phyloP scores from a whole-genome alignment of 1,140 invertebrate species.

The Agrypnia vestita region DNA sequence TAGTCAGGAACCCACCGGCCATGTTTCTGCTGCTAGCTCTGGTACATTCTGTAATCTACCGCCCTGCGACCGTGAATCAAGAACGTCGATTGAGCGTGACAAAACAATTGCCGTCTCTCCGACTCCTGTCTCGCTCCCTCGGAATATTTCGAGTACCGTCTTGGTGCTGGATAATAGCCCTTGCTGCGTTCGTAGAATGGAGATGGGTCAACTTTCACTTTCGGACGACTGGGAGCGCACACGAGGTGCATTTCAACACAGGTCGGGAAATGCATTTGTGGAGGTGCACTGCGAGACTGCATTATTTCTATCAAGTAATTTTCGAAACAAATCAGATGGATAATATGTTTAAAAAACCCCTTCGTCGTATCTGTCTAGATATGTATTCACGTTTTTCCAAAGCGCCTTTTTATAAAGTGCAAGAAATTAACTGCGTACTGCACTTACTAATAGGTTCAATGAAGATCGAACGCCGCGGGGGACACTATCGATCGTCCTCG shows the following conservation, averaged over 20 bases:
- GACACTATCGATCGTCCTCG: conserved; percentile 27
- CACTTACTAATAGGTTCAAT: not conserved
- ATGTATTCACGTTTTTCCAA: too few relatives aligned
- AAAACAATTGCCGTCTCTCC: too few relatives aligned
- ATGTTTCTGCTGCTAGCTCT: too few relatives aligned
- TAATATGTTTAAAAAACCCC: not conserved
- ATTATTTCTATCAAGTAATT: not conserved
- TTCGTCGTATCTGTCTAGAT: not conserved
- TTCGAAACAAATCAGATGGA: not conserved
- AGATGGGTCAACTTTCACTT: conserved; percentile 26
- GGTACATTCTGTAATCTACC: too few relatives aligned
- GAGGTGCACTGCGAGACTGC: not conserved
- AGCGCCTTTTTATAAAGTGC: too few relatives aligned
- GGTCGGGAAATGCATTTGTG: conserved; percentile 20
- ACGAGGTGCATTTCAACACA: not conserved
- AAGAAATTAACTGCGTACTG: not conserved
- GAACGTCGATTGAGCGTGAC: too few relatives aligned
- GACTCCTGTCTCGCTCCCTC: too few relatives aligned
- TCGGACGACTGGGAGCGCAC: not conserved
- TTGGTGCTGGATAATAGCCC: too few relatives aligned
- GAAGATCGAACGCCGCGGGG: conserved; percentile 3
- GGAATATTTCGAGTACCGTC: too few relatives aligned
- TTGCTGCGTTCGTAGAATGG: too few relatives aligned
- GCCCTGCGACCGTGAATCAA: too few relatives aligned
- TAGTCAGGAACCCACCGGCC: too few relatives aligned